These are phyloP conservation scores for Lepetodrilus schrolli DNA, from an alignment of 2,888 invertebrate genomes.

Conservation along the genomic window DNA sequence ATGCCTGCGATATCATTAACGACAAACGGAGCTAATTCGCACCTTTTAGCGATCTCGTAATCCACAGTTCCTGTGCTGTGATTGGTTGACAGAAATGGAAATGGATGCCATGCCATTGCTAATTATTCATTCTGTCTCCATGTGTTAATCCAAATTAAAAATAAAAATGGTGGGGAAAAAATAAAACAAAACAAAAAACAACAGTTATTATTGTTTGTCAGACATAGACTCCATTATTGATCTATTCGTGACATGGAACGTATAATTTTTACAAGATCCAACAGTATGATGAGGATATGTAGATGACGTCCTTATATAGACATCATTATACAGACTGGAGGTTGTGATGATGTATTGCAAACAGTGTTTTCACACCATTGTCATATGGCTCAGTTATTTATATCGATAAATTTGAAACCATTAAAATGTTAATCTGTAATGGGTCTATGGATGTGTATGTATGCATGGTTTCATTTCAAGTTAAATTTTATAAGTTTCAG, in stretches of 20 bases:
- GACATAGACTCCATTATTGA: slow-evolving; percentile 15
- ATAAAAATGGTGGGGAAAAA: slow-evolving; percentile 15
- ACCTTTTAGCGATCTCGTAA: slow-evolving; percentile 25
- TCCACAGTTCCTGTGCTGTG: neutral
- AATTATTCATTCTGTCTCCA: slow-evolving; percentile 19
- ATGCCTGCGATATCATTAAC: slow-evolving; percentile 25
- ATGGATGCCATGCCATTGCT: slow-evolving; percentile 17
- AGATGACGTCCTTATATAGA: too few relatives aligned
- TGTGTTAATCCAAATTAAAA: slow-evolving; percentile 21
- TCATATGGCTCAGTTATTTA: too few relatives aligned
- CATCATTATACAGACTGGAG: too few relatives aligned
- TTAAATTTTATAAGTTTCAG: too few relatives aligned
- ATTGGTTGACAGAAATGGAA: neutral
- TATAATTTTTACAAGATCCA: slow-evolving; percentile 20
- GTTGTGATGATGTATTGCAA: too few relatives aligned
- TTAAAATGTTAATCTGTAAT: too few relatives aligned
- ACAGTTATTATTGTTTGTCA: slow-evolving; percentile 26
- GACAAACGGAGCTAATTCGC: slow-evolving; percentile 26
- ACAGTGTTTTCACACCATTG: too few relatives aligned
- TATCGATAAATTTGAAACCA: too few relatives aligned
- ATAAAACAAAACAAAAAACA: too few relatives aligned
- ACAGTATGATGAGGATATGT: too few relatives aligned
- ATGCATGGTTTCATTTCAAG: too few relatives aligned
- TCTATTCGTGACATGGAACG: slow-evolving; percentile 1
- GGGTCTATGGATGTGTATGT: too few relatives aligned